Percentiles rank a stretch among this genome's conserved stretches.
phyloP scores from a whole-genome alignment of 2,113 vertebrate species.

The Capreolus pygargus region DNA sequence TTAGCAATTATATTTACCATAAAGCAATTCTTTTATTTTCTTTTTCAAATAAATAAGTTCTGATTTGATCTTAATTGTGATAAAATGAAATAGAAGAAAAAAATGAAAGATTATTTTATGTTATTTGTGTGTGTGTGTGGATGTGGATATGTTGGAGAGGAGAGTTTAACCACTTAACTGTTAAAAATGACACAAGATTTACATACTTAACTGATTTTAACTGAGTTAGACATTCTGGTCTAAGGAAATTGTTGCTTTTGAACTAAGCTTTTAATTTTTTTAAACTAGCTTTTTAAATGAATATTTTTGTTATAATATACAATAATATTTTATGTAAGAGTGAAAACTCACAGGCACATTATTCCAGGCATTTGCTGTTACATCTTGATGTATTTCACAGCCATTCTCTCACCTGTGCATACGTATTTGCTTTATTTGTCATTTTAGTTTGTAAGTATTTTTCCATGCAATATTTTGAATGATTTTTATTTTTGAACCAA shows the following conservation, averaged over 20 bases:
- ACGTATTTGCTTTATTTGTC: not conserved
- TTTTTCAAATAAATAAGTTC: not conserved
- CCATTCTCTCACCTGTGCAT: not conserved
- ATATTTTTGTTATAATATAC: not conserved
- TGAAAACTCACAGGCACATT: not conserved
- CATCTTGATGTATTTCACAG: not conserved
- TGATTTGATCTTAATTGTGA: not conserved
- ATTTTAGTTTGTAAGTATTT: not conserved
- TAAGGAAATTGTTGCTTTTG: not conserved
- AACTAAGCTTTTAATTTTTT: not conserved
- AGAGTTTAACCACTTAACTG: constrained; percentile 3
- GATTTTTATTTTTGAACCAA: not conserved
- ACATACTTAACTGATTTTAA: not conserved
- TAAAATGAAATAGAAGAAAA: not conserved
- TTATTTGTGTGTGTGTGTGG: not conserved
- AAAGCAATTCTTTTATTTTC: not conserved
- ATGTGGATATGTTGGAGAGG: not conserved
- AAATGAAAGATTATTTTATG: not conserved
- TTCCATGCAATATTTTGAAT: not conserved
- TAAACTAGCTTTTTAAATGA: constrained; percentile 2
- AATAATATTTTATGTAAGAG: not conserved
- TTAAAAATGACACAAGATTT: not conserved
- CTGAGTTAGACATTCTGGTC: not conserved
- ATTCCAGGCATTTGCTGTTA: not conserved
- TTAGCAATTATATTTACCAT: not conserved